Conservation (phyloP, 2,113 vertebrate species). For the Antigone vipio region DNA sequence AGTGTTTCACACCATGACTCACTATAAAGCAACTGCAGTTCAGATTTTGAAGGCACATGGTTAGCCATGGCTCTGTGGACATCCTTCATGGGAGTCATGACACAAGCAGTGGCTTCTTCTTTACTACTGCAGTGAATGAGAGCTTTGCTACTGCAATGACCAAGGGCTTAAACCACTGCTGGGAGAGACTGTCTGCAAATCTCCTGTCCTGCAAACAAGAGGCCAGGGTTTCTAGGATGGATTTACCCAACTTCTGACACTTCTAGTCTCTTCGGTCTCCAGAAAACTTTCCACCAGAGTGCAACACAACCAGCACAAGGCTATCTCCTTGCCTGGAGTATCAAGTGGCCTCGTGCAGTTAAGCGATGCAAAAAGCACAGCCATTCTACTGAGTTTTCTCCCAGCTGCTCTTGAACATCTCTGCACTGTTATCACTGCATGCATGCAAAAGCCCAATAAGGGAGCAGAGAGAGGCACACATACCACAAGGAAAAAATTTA, state of each 20-base stretch:
- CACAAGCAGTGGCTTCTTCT: background rate
- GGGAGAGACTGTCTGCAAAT: background rate
- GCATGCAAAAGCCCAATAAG: background rate
- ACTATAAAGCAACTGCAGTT: background rate
- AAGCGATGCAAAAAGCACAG: background rate
- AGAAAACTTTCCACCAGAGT: background rate
- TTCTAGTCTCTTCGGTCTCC: background rate
- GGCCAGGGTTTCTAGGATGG: background rate
- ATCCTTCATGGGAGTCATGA: background rate
- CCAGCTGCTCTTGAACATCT: background rate
- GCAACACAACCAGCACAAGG: background rate
- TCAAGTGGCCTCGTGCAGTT: background rate
- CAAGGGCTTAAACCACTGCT: background rate
- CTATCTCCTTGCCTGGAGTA: background rate
- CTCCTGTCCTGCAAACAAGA: background rate
- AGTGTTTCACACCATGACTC: background rate
- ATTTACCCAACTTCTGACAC: background rate
- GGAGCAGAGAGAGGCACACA: background rate
- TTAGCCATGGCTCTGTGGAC: background rate
- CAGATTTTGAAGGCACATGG: background rate
- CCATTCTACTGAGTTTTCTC: background rate
- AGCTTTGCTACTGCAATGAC: background rate
- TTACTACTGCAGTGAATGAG: rapidly evolving
- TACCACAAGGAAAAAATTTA: constrained; percentile 10
- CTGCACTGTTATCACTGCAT: background rate